Evolutionary conservation across 2,113 vertebrate species (phyloP).

Genomic region (Nestor notabilis): DNA sequence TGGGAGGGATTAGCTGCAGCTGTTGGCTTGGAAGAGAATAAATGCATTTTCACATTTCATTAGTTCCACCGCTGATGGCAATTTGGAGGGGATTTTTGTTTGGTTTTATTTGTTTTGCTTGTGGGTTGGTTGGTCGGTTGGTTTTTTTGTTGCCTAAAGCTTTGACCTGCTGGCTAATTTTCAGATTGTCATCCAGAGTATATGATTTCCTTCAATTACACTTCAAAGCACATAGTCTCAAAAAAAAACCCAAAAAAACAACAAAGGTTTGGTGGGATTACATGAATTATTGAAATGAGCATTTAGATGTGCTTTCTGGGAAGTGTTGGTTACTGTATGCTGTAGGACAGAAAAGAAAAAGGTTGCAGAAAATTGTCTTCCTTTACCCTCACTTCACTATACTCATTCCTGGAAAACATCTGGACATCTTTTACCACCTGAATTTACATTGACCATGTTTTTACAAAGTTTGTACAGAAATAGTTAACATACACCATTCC

Average conservation of each 20-base stretch:
- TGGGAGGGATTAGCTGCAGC: background rate
- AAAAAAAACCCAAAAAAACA: too few relatives aligned
- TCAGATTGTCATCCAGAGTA: background rate
- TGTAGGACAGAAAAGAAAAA: background rate
- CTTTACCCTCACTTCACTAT: background rate
- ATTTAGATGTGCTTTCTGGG: background rate
- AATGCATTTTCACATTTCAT: background rate
- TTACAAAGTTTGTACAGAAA: background rate
- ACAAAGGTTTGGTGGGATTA: rapidly evolving
- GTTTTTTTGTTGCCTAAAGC: background rate
- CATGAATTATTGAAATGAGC: background rate
- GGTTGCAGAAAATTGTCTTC: background rate
- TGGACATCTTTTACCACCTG: background rate
- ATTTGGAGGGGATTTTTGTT: background rate
- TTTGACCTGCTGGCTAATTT: background rate
- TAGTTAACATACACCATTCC: rapidly evolving
- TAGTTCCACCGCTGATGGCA: background rate
- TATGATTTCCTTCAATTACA: background rate
- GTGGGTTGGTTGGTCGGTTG: background rate
- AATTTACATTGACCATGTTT: background rate
- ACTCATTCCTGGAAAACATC: background rate
- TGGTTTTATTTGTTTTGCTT: background rate
- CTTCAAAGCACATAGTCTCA: background rate
- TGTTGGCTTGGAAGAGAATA: background rate
- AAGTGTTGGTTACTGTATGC: background rate